Percentiles rank a stretch among this genome's conserved stretches.
These are phyloP conservation scores for Drosophila macrospina DNA, from an alignment of 2,888 invertebrate species.

Conservation along the genomic window DNA sequence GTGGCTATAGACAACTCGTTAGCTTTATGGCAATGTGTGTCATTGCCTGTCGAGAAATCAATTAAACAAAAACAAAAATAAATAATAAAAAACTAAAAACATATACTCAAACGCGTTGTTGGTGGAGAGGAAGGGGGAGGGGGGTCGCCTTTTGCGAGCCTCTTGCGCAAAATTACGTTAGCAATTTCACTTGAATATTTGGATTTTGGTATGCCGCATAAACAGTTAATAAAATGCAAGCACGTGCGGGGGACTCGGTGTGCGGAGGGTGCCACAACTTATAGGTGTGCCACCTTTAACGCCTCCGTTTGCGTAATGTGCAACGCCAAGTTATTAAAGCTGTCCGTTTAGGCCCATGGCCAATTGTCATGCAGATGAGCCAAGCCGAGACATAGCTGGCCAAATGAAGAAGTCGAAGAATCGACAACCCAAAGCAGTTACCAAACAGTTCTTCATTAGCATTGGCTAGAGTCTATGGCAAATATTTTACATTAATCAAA, in stretches of 20 bases:
- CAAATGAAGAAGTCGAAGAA: conserved; percentile 11
- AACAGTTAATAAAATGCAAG: conserved; percentile 56
- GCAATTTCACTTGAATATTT: conserved; percentile 70
- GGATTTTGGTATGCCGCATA: conserved; percentile 65
- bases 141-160: background rate
- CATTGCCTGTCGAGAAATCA: conserved; percentile 81
- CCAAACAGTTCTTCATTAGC: conserved; percentile 47
- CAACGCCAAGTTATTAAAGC: conserved; percentile 28
- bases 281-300: conserved; percentile 31
- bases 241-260: conserved; percentile 36
- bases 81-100: conserved; percentile 11
- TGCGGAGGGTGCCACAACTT: background rate
- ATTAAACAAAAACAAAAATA: conserved; percentile 63
- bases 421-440: conserved; percentile 8
- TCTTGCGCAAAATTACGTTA: conserved; percentile 79
- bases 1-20: conserved; percentile 44
- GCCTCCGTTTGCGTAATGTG: conserved; percentile 56
- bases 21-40: conserved; percentile 78
- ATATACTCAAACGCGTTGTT: conserved; percentile 1
- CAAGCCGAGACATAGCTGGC: conserved; percentile 7
- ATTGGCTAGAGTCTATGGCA: conserved; percentile 35
- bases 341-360: conserved; percentile 8
- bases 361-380: conserved; percentile 75
- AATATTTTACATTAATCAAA: conserved; percentile 57
- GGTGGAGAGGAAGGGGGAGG: no score